Percentiles rank a stretch among this genome's conserved stretches.
phyloP scores from a whole-genome alignment of 2,888 invertebrate genomes.

The Nineta flava region DNA sequence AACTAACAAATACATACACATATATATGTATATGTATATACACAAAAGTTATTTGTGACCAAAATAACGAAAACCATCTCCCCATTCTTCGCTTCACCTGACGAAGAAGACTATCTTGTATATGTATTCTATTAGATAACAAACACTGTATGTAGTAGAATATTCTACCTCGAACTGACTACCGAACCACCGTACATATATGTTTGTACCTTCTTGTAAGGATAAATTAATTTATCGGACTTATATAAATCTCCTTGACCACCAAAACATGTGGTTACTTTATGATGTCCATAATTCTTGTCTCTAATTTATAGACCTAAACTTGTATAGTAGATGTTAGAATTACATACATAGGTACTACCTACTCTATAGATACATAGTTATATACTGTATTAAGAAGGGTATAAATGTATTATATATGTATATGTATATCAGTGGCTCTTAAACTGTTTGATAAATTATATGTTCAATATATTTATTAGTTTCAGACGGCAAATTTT shows the following conservation, averaged over 20 bases:
- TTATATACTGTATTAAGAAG: not conserved
- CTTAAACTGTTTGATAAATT: too few species aligned
- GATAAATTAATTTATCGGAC: slow-evolving; percentile 4
- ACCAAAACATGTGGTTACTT: slow-evolving; percentile 4
- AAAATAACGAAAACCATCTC: not conserved
- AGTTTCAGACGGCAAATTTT: too few species aligned
- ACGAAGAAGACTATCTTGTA: too few species aligned
- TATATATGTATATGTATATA: too few species aligned
- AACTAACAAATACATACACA: too few species aligned
- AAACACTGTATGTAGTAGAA: too few species aligned
- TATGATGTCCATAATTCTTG: slow-evolving; percentile 4
- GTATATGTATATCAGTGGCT: too few species aligned
- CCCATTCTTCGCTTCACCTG: too few species aligned
- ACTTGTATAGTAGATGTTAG: not conserved
- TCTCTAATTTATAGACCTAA: not conserved
- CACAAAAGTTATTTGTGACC: not conserved
- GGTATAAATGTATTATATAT: too few species aligned
- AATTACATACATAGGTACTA: too few species aligned
- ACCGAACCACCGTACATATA: not conserved
- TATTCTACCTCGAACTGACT: not conserved
- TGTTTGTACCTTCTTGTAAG: not conserved
- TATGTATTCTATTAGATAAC: not conserved
- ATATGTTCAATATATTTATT: too few species aligned
- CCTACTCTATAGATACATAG: not conserved
- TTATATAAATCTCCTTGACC: slow-evolving; percentile 5